Percentiles rank a stretch among this genome's conserved stretches.
Conservation (phyloP, 2,113 vertebrate genomes). For the Trogon surrucura region DNA sequence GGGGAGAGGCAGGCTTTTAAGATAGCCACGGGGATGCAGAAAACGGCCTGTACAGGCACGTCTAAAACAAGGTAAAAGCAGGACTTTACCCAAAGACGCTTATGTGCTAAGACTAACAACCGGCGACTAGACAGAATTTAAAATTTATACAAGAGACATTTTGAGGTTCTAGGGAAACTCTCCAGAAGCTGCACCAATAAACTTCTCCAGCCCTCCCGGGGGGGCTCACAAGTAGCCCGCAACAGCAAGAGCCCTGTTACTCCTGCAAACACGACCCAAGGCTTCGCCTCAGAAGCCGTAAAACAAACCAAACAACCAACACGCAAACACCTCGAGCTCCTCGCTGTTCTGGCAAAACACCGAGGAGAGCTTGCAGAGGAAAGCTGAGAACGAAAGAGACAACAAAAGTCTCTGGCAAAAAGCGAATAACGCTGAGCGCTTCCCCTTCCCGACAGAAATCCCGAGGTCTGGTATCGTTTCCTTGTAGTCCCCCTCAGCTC, state of each 20-base stretch:
- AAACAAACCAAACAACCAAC: neutral
- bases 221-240: neutral
- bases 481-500: neutral
- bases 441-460: neutral
- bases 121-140: neutral
- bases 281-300: neutral
- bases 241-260: neutral
- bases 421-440: neutral
- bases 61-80: fast-evolving
- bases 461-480: neutral
- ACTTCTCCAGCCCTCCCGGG: neutral
- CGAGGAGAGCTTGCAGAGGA: fast-evolving
- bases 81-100: neutral
- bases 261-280: neutral
- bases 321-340: neutral
- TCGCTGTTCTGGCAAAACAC: neutral
- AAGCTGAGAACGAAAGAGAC: neutral
- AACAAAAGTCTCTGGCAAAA: neutral
- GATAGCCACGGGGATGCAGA: neutral
- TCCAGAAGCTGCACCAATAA: neutral
- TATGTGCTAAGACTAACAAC: neutral
- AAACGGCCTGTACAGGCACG: fast-evolving
- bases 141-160: fast-evolving
- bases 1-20: neutral
- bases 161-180: neutral